Evolutionary conservation across 2,888 invertebrate species (phyloP).

Genomic region (Kryphioiulus occultus): DNA sequence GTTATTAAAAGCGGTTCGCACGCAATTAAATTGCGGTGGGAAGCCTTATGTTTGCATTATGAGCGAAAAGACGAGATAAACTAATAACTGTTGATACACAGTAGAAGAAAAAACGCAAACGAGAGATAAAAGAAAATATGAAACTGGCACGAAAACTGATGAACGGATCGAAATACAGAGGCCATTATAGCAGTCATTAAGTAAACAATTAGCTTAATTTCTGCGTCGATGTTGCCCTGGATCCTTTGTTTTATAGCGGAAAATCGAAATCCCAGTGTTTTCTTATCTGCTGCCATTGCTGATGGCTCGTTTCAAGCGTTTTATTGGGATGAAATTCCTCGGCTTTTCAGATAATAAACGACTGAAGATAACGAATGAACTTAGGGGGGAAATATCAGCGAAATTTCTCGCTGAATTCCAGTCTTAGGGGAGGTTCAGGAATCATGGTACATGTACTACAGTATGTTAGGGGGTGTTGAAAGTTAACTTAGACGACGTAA

Average conservation of each 20-base stretch:
- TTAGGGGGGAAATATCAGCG: too few species aligned
- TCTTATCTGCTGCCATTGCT: neutral
- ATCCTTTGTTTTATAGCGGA: neutral
- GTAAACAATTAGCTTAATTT: slow-evolving; percentile 31
- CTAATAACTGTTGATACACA: slow-evolving; percentile 29
- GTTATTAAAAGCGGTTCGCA: neutral
- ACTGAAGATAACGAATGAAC: too few species aligned
- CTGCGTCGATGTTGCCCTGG: neutral
- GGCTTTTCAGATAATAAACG: neutral
- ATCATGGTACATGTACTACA: too few species aligned
- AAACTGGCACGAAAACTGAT: neutral
- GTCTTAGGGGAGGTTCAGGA: too few species aligned
- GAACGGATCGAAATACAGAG: neutral
- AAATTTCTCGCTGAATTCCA: too few species aligned
- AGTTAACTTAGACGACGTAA: too few species aligned
- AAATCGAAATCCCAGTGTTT: neutral
- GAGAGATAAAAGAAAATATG: neutral
- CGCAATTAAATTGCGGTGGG: neutral
- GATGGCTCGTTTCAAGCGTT: neutral
- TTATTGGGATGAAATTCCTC: neutral
- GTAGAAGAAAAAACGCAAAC: neutral
- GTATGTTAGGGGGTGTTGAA: too few species aligned
- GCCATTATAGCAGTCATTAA: slow-evolving; percentile 25
- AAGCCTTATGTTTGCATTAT: slow-evolving; percentile 17
- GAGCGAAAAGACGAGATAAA: slow-evolving; percentile 15